Base-by-base conservation (phyloP, 2,888 invertebrate species). In the Prosapia bicincta region DNA sequence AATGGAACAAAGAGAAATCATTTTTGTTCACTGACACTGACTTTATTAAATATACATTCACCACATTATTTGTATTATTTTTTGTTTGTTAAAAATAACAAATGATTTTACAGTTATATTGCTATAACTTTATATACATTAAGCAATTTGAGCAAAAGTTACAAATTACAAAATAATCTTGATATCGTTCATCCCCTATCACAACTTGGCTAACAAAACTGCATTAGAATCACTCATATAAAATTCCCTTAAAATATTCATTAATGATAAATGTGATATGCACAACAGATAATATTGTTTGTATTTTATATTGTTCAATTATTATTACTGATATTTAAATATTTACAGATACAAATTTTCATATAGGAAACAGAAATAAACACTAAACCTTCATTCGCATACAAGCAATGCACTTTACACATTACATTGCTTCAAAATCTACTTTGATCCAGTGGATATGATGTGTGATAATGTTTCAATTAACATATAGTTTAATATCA, bases 121-220 rank as follows among this genome's bases (percentile, higher is more conserved):
- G 72, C 72, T 72, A 72, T 72, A 72, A 72, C 66, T 72, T 67
- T 72, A 72, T 72, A 72, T 72, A 72, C 72, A 72, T 72, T 66
- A 72, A 72, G 72, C 72, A 67, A 25, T 66, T 72, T 72, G 72
- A 72, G 72, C 72, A 72, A 72, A 72, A 72, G 72, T 72, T 66
- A 66, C 67, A 72, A 72, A 72, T 72, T 54, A 54, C 54, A 54
- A 54, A 54, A 54, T 20, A 54, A 54, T 20, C 54, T 54, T 54
- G 54, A 54, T 54, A 54, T 54, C 54, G 20, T 3, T 54, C 54
- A 13, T 54, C 54, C 54, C 54, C 2, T 20, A 54, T 38, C 38
- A 54, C 54, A 54, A 54, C 20, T 54, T 20, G 1, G 54, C 54
- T 54, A 54, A 54, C 54, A 54, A 54, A 54, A 54, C 54, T 20